These are phyloP conservation scores for Nematolebias whitei DNA, from an alignment of 2,113 vertebrate species.

Conservation along the genomic window DNA sequence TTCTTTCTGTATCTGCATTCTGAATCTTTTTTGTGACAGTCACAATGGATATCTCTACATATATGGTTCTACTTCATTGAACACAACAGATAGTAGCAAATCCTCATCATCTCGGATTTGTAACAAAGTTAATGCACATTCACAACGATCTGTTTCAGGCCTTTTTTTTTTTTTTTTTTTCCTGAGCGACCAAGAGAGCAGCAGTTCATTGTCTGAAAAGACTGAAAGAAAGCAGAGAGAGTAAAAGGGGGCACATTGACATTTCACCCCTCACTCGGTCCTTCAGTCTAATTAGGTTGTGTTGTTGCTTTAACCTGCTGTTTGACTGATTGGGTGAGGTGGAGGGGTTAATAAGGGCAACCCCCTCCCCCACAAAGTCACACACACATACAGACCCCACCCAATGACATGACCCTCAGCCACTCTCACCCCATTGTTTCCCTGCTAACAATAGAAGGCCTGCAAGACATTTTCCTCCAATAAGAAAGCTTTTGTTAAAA, in stretches of 20 bases:
- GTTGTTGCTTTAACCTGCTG: conserved; percentile 85
- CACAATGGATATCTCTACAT: conserved; percentile 9
- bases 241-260: conserved; percentile 74
- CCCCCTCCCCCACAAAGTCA: conserved; percentile 56
- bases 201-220: conserved; percentile 40
- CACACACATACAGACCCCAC: background rate
- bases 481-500: conserved; percentile 78
- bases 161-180: conserved; percentile 12
- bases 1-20: no score
- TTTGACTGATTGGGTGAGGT: conserved; percentile 75
- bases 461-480: conserved; percentile 49
- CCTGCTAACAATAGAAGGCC: conserved; percentile 81
- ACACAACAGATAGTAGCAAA: conserved; percentile 7
- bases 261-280: conserved; percentile 79
- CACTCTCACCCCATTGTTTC: conserved; percentile 79
- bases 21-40: background rate
- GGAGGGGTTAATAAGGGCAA: conserved; percentile 74
- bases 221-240: conserved; percentile 18
- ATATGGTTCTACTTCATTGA: conserved; percentile 1
- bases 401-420: conserved; percentile 23
- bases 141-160: conserved; percentile 20
- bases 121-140: conserved; percentile 27
- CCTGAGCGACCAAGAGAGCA: conserved; percentile 79
- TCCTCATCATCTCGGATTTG: conserved; percentile 15
- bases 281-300: conserved; percentile 85